Conservation (phyloP, 2,113 vertebrate species). For the Turdus rufiventris region DNA sequence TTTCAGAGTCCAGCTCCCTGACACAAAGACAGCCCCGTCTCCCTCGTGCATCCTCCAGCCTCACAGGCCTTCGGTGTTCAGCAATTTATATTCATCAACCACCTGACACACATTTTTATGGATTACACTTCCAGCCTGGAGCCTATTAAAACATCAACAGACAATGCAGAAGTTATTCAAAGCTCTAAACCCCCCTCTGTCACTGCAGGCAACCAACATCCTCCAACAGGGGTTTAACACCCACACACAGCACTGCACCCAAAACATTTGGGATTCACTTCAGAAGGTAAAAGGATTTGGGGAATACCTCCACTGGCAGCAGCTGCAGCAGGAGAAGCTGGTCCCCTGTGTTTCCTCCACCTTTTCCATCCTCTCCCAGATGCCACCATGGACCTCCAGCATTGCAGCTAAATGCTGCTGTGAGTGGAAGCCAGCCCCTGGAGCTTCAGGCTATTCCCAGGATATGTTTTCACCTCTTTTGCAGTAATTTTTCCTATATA, state of each 20-base stretch:
- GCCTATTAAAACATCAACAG: background rate
- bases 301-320: background rate
- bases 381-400: rapidly evolving
- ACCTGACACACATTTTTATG: background rate
- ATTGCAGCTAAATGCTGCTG: too few species aligned
- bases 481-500: background rate
- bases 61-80: background rate
- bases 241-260: too few species aligned
- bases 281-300: background rate
- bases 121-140: background rate
- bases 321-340: background rate
- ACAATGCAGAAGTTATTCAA: background rate
- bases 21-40: background rate
- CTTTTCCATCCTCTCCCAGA: background rate
- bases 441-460: background rate
- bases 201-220: background rate
- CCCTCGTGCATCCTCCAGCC: background rate
- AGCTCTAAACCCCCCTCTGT: rapidly evolving
- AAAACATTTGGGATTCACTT: background rate
- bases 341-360: background rate
- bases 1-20: conserved; percentile 40
- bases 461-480: background rate
- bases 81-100: background rate
- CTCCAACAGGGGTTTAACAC: rapidly evolving
- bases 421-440: background rate